Evolutionary conservation across 2,888 invertebrate genomes (phyloP), one percentile per base, ranked within the genome.

Genomic region (Baronia brevicornis): DNA sequence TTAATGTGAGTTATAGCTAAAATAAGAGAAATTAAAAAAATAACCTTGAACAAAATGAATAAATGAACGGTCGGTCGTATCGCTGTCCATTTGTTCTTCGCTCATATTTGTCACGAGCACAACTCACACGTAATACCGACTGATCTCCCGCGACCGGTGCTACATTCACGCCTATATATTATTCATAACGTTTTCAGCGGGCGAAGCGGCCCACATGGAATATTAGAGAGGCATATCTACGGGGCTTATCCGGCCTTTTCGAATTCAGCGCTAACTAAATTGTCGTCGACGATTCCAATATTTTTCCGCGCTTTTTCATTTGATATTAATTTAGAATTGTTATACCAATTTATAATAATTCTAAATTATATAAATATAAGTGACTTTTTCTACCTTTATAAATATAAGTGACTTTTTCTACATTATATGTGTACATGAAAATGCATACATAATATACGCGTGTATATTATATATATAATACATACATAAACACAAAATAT

Each of bases 121-220:
- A 44, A 47, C 25, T 34, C 35, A 21, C 36, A 29, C 43, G 54
- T 55, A 54, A 67, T 62, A 43, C 60, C 47, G 54, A 43, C 51
- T 66, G 70, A 70, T 69, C 66, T 61, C 53, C 43, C 52, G 46
- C 54, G 51, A 49, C 56, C 46, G 53, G 48, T 35, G 44, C 51
- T 60, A 62, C 66, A 71, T 66, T 58, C 66, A 46, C 48, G 46
- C 30, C 57, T 40, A 60, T 79, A 69, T 79, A 73, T 75, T 79
- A 80, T 82, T 74, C 78, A 82, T 68, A 65, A 62, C 58, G 68
- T 74, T 80, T 77, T 79, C 79, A 75, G 55, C 75, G 61, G 53
- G 56, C 60, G 60, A 52, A 58, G 54, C 63, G 62, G 54, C 53
- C 72, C 78, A 80, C 66, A 82, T 75, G 70, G 82, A 80, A 82